Evolutionary conservation across 2,113 vertebrate species (phyloP).

Genomic region (Muntiacus muntjak): DNA sequence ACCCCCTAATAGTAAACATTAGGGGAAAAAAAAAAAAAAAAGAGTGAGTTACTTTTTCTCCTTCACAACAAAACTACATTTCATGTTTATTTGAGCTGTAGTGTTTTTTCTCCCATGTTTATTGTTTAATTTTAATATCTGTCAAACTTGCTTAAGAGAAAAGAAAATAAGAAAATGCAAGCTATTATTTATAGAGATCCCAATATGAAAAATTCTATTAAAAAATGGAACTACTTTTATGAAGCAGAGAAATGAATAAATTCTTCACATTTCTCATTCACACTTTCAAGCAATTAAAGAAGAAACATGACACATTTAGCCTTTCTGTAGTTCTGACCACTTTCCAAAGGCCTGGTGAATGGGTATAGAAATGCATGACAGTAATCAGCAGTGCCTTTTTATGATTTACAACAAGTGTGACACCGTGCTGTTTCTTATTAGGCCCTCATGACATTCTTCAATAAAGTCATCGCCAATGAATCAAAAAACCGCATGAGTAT

Average conservation of each 20-base stretch:
- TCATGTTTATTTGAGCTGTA: not conserved
- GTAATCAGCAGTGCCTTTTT: not conserved
- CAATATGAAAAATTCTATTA: not conserved
- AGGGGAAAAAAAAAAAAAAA: too few species aligned
- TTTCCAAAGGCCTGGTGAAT: not conserved
- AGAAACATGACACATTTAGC: not conserved
- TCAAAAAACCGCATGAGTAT: constrained; percentile 96
- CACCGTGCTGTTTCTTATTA: constrained; percentile 55
- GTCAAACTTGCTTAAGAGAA: constrained; percentile 4
- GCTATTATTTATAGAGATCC: not conserved
- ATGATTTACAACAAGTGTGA: not conserved
- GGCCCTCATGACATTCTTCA: constrained; percentile 93
- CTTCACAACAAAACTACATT: not conserved
- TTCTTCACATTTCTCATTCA: not conserved
- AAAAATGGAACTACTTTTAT: not conserved
- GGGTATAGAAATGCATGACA: not conserved
- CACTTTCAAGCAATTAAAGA: not conserved
- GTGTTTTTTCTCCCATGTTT: not conserved
- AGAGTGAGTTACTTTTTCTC: not conserved
- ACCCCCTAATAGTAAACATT: not conserved
- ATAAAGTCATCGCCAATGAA: constrained; percentile 91
- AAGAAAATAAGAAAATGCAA: not conserved
- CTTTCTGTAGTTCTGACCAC: not conserved
- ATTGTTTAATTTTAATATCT: constrained; percentile 41
- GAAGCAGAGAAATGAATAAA: not conserved